Base-by-base conservation (phyloP, 1,140 invertebrate species). In the Pseudobourletiella spinata region DNA sequence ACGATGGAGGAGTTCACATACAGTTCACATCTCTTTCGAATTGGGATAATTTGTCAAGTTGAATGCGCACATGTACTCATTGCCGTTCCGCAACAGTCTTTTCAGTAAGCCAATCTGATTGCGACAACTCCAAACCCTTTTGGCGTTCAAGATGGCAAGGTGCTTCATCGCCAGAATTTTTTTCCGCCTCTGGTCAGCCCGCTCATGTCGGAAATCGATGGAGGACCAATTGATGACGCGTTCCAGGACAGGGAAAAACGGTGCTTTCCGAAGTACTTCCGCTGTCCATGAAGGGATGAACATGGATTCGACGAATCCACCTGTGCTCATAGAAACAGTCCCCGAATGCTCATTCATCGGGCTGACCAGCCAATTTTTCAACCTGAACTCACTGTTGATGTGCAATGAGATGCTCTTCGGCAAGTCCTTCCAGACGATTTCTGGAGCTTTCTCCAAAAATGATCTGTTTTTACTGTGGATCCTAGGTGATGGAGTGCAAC, bases 171-270 rank as follows among this genome's bases (percentile, higher is more conserved):
- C 29, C 16, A 0, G 24, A 3, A 2, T 42, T 26, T 22, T 52
- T 18, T 16, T 30, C 32, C 3, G 39, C 24, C 48, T 60, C 11
- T 25, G 6, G 18, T 39, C 29, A 20, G 35, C 58, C 20, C 18
- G 25, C 29, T 51, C 58, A 28, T 51, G 46, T 35, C 58, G 30
- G 11, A 26, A n/a, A 26, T 51, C 24, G 25, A 52, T 52, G 3
- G 48, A 22, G 25, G 3, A 52, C 58, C 29, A 60, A 28, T 60
- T 52, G 15, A 39, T 39, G 11, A 24, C 48, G n/a, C 54, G 51
- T 42, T 18, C 22, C 6, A 30, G 1, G 16, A 18, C 4, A 18
- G 18, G 4, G 22, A 48, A 48, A 18, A 15, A 48, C 6, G 44
- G 44, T 18, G 44, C 44, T 22, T 22, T 48, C 22, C 6, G 14